phyloP scores from a whole-genome alignment of 2,797 vertebrate genomes.

The Pachyuromys duprasi region DNA sequence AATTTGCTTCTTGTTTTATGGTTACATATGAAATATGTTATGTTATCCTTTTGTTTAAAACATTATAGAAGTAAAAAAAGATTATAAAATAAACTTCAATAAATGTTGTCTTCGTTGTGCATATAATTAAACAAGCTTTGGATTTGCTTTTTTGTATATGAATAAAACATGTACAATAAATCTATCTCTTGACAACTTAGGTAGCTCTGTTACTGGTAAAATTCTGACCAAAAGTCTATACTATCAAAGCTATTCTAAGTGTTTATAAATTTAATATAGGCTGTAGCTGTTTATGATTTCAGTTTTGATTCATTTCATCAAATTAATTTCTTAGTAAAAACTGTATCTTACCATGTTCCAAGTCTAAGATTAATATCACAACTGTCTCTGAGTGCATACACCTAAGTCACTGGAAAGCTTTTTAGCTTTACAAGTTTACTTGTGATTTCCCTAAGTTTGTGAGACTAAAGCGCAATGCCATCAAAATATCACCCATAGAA shows the following conservation, averaged over 20 bases:
- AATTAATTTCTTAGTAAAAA: constrained; percentile 34
- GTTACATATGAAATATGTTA: neutral
- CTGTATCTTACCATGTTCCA: neutral
- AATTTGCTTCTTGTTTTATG: neutral
- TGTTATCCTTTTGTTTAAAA: neutral
- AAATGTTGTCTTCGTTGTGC: neutral
- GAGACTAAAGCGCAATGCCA: neutral
- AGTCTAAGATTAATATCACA: neutral
- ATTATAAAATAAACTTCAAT: neutral
- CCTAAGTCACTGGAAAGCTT: constrained; percentile 2
- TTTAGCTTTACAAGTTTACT: constrained; percentile 32
- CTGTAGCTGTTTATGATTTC: neutral
- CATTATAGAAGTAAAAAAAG: neutral
- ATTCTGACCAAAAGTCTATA: neutral
- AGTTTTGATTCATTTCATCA: neutral
- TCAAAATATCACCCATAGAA: neutral
- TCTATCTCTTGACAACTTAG: neutral
- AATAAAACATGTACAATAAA: neutral
- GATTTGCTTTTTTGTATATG: neutral
- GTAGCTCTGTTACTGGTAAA: neutral
- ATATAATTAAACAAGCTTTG: neutral
- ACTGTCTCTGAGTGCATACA: neutral
- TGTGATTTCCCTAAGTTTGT: neutral
- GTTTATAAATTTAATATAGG: neutral
- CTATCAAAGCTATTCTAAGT: neutral